Evolutionary conservation across 1,140 invertebrate species (phyloP).

Genomic region (Drosophila saltans): DNA sequence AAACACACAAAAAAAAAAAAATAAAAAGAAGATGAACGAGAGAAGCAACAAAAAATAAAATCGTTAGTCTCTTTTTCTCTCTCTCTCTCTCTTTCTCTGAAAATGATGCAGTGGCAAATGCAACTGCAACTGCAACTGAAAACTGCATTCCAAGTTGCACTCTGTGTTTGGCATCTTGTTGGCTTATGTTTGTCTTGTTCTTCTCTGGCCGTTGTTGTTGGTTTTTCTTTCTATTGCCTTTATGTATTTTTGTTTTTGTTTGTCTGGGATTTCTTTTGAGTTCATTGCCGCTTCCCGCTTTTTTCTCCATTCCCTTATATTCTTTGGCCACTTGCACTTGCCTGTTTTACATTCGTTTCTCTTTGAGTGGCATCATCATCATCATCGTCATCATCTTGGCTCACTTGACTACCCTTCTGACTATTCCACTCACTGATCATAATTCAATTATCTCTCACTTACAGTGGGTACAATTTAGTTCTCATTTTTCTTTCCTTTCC

Average conservation of each 20-base stretch:
- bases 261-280: slow-evolving; percentile 67
- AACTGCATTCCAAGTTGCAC: slow-evolving; percentile 29
- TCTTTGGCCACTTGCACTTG: slow-evolving; percentile 41
- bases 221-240: slow-evolving; percentile 16
- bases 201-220: slow-evolving; percentile 10
- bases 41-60: neutral
- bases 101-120: slow-evolving; percentile 28
- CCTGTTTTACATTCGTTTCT: slow-evolving; percentile 20
- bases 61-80: neutral
- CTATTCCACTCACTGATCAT: slow-evolving; percentile 64
- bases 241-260: slow-evolving; percentile 44
- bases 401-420: slow-evolving; percentile 67
- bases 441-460: slow-evolving; percentile 63
- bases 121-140: slow-evolving; percentile 22
- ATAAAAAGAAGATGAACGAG: too few species aligned
- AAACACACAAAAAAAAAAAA: too few species aligned
- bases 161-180: slow-evolving; percentile 39
- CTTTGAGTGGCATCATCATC: slow-evolving; percentile 54
- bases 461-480: slow-evolving; percentile 36
- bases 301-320: slow-evolving; percentile 19
- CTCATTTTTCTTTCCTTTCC: slow-evolving; percentile 5
- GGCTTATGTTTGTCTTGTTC: slow-evolving; percentile 46
- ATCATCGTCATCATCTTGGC: slow-evolving; percentile 21
- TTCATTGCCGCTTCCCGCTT: slow-evolving; percentile 68
- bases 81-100: neutral